Base-by-base conservation (phyloP, 2,888 invertebrate species). In the Trachelus troglodyta region DNA sequence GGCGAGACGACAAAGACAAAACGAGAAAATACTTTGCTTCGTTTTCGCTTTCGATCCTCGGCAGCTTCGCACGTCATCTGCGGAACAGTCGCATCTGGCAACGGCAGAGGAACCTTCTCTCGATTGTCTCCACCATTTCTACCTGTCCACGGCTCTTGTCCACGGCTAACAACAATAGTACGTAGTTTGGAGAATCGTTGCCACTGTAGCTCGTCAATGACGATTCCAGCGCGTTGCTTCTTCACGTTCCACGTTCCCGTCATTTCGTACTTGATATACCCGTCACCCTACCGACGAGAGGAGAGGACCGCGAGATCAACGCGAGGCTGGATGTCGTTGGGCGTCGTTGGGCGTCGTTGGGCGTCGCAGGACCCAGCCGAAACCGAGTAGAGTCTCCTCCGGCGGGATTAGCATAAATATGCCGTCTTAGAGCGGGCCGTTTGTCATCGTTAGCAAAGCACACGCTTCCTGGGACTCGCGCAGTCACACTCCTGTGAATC, bases 391-490 rank as follows among this genome's bases (percentile, higher is more conserved):
- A 81, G 81, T 83, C 84, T 85, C 84, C 40, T 85, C 84, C 84
- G 82, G 82, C 83, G 84, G 89, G 90, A 91, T 91, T 91, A 91
- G 91, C 91, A 91, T 91, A 91, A 91, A 91, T 91, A 91, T 91
- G 90, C 90, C 91, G 90, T 91, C 91, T 91, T 90, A 89, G 89
- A 89, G 86, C 88, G 88, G 87, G 86, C 88, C 90, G 89, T 91
- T 91, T 91, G 89, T 91, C 91, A 91, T 91, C 91, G 91, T 91
- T 91, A 91, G 91, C 88, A 91, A 91, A 91, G 91, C 91, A 91
- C 91, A 90, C 91, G 91, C 91, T 91, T 91, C 91, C 91, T 91
- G 91, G 90, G 90, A 87, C 88, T 89, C 89, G 87, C 85, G 86
- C 83, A 89, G 89, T 89, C 88, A 87, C 90, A 88, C 89, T 87